Conservation (phyloP, 2,888 invertebrate species). For the Morpho helenor region DNA sequence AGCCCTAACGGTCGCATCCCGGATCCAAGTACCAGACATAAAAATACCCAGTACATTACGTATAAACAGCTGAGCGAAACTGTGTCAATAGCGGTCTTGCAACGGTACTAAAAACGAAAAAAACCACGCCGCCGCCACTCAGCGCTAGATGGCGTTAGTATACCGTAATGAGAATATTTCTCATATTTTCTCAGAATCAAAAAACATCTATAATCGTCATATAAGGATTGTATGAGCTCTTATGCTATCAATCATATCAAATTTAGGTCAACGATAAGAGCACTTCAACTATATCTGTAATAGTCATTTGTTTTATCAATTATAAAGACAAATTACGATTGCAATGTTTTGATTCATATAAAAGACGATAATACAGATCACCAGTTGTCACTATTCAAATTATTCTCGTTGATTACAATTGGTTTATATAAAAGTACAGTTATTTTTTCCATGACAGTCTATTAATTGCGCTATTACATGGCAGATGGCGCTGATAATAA, state of each 20-base stretch:
- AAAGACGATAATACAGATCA: constrained; percentile 31
- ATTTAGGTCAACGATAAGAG: constrained; percentile 37
- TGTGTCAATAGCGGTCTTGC: constrained; percentile 67
- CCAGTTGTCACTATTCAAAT: constrained; percentile 40
- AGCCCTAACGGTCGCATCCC: constrained; percentile 57
- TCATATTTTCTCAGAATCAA: constrained; percentile 11
- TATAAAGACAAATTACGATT: constrained; percentile 17
- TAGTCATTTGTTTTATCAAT: constrained; percentile 28
- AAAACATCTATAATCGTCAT: neutral
- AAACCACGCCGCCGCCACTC: constrained; percentile 50
- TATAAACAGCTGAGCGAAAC: constrained; percentile 64
- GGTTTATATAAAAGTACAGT: constrained; percentile 44
- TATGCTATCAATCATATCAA: constrained; percentile 24
- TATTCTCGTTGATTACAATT: constrained; percentile 23
- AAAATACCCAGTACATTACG: constrained; percentile 39
- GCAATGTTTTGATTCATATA: constrained; percentile 12
- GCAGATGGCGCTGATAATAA: constrained; percentile 44
- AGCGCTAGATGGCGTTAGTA: constrained; percentile 55
- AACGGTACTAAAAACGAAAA: constrained; percentile 50
- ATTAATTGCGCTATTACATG: constrained; percentile 40
- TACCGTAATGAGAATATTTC: constrained; percentile 19
- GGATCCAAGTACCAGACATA: constrained; percentile 49
- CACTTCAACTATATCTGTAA: constrained; percentile 30
- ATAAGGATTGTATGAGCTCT: neutral
- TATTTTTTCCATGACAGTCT: constrained; percentile 41